Base-by-base conservation (phyloP, 2,888 invertebrate species). In the Oscheius sp. region DNA sequence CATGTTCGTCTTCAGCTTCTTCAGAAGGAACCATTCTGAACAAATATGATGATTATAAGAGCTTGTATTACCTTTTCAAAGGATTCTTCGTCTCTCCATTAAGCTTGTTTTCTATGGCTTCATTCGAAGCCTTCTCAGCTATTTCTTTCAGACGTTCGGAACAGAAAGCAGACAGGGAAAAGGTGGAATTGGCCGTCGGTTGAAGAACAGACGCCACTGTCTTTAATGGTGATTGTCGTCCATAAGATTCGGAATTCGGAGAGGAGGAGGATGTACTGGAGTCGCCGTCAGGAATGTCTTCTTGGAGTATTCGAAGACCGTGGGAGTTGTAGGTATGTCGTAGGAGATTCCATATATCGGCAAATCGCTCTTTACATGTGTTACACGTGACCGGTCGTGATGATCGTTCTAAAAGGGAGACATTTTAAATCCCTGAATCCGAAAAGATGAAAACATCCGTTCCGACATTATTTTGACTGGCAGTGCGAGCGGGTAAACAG, bases 111-210 rank as follows among this genome's bases (percentile, higher is more conserved):
- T 76, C 74, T 45, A 72, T 66, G 32, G 76, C 77, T 41, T 73
- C 78, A 36, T 33, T 59, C 20, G 57, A 47, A n/a, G 80, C 83
- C 62, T 80, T 75, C 56, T 80, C 80, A 2, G 85, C 85, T 45
- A 82, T 70, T 51, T 85, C 82, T 64, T 83, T 83, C 50, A 85
- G 75, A 14, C 81, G 57, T 26, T 85, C 83, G 6, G 82, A 79
- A 63, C 84, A 85, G 71, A 82, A 85, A 2, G 77, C 73, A 54
- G 81, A 75, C 47, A 81, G 65, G 12, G 68, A 71, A 70, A 82
- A 82, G 20, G 80, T 72, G n/a, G 72, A 68, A 22, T 77, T 75
- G n/a, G 74, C 64, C 9, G 62, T 54, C 12, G 73, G 70, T 57
- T 70, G 65, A 30, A 50, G 62, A 6, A 45, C 62, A 8, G 62